These are phyloP conservation scores for Cantharis lateralis DNA, from an alignment of 2,888 invertebrate genomes.

Conservation along the genomic window DNA sequence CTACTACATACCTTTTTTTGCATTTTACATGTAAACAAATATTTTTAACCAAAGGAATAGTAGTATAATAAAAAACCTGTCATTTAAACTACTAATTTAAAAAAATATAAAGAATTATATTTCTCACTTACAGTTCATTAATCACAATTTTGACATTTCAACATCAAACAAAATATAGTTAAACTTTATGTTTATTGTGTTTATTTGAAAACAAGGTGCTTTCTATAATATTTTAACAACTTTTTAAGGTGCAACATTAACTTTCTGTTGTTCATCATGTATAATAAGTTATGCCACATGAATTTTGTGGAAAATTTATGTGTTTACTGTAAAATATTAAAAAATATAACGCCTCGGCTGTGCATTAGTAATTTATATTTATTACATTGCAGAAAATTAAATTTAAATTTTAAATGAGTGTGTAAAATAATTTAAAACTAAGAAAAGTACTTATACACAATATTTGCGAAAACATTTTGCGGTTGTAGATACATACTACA, in stretches of 20 bases:
- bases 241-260: neutral
- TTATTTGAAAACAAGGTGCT: neutral
- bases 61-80: neutral
- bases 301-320: neutral
- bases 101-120: neutral
- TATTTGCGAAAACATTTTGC: neutral
- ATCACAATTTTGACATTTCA: neutral
- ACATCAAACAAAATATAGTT: neutral
- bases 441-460: neutral
- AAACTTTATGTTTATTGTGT: neutral
- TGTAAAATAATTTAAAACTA: neutral
- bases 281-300: neutral
- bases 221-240: neutral
- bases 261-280: neutral
- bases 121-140: neutral
- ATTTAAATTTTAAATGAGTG: neutral
- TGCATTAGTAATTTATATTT: neutral
- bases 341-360: neutral
- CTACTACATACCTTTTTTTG: neutral
- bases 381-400: neutral
- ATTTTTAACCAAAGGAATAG: neutral
- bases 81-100: neutral
- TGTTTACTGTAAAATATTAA: neutral
- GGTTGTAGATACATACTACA: neutral
- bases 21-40: neutral